These are phyloP conservation scores for Abscondita cerata DNA, from an alignment of 2,888 invertebrate genomes.

Conservation along the genomic window DNA sequence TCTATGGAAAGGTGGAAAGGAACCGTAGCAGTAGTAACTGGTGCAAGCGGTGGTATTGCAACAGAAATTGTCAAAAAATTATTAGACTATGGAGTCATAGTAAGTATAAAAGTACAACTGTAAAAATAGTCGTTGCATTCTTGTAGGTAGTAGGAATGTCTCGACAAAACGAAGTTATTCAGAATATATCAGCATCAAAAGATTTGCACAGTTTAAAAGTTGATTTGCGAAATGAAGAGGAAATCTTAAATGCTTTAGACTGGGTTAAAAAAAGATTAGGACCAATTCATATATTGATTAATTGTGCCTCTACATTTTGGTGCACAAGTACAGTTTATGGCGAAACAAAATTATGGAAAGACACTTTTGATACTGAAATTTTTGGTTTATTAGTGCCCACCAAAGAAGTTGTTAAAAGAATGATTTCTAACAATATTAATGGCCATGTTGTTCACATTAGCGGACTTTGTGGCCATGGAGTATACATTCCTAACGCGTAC, in stretches of 20 bases:
- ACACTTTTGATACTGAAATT: not conserved
- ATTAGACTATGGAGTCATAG: not conserved
- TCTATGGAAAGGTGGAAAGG: constrained; percentile 4
- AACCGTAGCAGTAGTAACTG: constrained; percentile 11
- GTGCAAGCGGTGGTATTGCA: constrained; percentile 16
- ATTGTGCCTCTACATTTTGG: not conserved
- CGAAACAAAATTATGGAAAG: not conserved
- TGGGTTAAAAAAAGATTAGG: not conserved
- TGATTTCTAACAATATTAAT: not conserved
- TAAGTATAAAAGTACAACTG: not conserved
- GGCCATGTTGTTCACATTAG: not conserved
- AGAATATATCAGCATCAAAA: not conserved
- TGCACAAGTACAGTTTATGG: not conserved
- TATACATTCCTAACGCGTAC: not conserved
- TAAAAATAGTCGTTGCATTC: not conserved
- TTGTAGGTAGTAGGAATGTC: constrained; percentile 2
- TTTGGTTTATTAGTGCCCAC: not conserved
- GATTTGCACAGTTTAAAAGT: not conserved
- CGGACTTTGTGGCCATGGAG: not conserved
- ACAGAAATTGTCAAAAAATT: constrained; percentile 1
- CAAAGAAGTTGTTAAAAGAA: not conserved
- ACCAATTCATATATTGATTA: not conserved
- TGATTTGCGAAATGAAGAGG: not conserved
- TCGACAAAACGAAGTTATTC: not conserved
- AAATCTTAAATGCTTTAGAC: not conserved